Evolutionary conservation across 2,797 vertebrate species (phyloP), one percentile per base, ranked within the genome.

Genomic region (Hemibagrus guttatus): DNA sequence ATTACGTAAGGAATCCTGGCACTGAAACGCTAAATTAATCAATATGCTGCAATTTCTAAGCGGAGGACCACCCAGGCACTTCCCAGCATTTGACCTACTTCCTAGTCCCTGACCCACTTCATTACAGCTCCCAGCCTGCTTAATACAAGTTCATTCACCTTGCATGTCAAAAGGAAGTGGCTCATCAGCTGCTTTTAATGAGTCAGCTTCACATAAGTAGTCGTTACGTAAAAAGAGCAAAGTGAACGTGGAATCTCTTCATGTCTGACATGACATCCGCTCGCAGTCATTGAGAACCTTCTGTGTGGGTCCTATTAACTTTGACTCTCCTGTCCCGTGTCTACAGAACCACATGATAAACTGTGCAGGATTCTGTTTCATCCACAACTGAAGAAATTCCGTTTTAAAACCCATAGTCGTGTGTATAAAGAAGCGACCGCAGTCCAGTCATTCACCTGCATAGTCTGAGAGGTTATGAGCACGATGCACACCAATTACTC

Each of bases 1-100:
- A 52, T 71, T 56, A 80, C 54, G 86, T 91, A 78, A 83, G 64
- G 14, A 82, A 42, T 31, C 9, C 49, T 84, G 4, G n/a, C 39
- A 54, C 28, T 61, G 2, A 79, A 81, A 1, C 42, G 16, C 13
- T 28, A 28, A 61, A 59, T 39, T 23, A 69, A 58, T 19, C 23
- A 42, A 76, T 59, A n/a, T 1, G 28, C 61, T 39, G 28, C 17
- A 46, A 71, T 72, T 83, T 83, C 9, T 80, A 88, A 42, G 46
- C 11, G 46, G n/a, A 78, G 3, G 74, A 59, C 42, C 82, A 31
- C 54, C 68, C 56, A 21, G 2, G 56, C 59, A 31, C 16, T 59
- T 63, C 76, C 63, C 17, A 12, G 1, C 17, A 66, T 66, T 54
- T 81, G 83, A 81, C 84, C 85, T 71, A 71, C 64, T 81, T 88